Conservation (phyloP, 64 coral and sea anemone species). For the Anthopleura sola region DNA sequence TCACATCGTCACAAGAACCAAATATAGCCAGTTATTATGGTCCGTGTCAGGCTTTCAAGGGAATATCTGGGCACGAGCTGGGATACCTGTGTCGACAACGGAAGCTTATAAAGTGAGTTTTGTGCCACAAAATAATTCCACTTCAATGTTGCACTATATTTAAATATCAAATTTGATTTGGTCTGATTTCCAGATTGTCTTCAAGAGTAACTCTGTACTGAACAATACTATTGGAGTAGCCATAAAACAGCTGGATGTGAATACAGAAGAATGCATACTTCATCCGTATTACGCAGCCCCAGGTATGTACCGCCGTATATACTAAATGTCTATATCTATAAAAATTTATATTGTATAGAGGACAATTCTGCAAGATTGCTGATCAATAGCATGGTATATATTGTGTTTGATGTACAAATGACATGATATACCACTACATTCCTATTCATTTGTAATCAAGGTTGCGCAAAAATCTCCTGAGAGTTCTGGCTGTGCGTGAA, state of each 20-base stretch:
- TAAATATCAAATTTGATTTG: too few relatives aligned
- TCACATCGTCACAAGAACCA: neutral
- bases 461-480: too few relatives aligned
- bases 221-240: neutral
- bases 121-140: neutral
- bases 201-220: neutral
- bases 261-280: neutral
- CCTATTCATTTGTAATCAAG: too few relatives aligned
- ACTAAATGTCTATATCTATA: too few relatives aligned
- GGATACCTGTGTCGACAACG: neutral
- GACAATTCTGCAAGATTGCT: too few relatives aligned
- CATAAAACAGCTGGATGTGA: neutral
- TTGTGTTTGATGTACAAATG: too few relatives aligned
- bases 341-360: too few relatives aligned
- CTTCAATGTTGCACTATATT: neutral
- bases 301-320: neutral
- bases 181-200: neutral
- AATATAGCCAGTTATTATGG: neutral
- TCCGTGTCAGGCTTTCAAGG: constrained; percentile 1
- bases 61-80: neutral
- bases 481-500: too few relatives aligned
- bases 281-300: neutral
- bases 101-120: neutral
- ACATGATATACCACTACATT: too few relatives aligned
- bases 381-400: too few relatives aligned